Evolutionary conservation across 2,113 vertebrate genomes (phyloP).

Genomic region (Petrocephalus zakoni): DNA sequence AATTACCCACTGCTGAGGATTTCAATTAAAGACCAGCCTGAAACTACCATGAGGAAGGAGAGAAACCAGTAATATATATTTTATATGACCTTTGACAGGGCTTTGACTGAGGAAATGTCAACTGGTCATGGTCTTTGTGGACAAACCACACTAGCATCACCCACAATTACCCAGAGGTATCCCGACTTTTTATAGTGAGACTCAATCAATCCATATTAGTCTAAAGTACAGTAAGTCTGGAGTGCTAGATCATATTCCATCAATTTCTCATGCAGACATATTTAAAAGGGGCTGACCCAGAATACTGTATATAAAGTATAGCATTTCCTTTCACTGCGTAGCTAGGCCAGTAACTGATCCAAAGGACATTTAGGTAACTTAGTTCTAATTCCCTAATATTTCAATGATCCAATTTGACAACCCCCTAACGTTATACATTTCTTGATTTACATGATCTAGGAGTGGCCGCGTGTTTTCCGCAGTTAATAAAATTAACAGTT

Average conservation of each 20-base stretch:
- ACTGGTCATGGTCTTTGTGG: too few relatives aligned
- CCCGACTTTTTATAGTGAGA: background rate
- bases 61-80: background rate
- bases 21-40: constrained; percentile 48
- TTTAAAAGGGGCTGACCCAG: background rate
- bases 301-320: background rate
- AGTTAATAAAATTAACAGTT: background rate
- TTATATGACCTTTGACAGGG: background rate
- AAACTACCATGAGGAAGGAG: constrained; percentile 30
- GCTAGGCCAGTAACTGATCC: background rate
- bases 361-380: background rate
- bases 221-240: background rate
- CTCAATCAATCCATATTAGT: background rate
- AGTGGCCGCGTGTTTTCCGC: background rate
- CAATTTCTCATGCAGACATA: background rate
- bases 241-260: background rate
- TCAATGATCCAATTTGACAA: background rate
- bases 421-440: background rate
- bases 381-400: background rate
- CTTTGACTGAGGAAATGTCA: background rate
- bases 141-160: background rate
- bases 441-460: background rate
- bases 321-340: background rate
- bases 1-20: constrained; percentile 52
- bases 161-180: background rate